Evolutionary conservation across 2,113 vertebrate species (phyloP).

Genomic region (Triplophysa rosa): DNA sequence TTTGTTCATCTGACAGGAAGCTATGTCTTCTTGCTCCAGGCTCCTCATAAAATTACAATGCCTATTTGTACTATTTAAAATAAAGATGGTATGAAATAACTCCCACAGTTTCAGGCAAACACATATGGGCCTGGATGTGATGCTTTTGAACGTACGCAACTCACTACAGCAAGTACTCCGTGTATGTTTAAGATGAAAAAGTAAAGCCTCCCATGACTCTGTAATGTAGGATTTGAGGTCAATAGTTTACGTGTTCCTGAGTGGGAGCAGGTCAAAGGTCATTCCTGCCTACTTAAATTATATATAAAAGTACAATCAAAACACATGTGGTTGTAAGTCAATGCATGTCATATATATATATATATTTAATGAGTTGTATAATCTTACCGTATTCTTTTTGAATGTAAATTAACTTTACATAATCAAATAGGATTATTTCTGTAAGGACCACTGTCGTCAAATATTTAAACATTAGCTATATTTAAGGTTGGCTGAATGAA

Average conservation of each 20-base stretch:
- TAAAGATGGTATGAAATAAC: slow-evolving; percentile 6
- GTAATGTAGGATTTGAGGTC: too few relatives aligned
- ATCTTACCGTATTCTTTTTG: too few relatives aligned
- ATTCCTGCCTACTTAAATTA: background rate
- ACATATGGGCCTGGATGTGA: background rate
- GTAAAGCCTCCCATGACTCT: background rate
- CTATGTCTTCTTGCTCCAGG: slow-evolving; percentile 11
- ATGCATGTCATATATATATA: background rate
- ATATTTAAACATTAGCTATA: too few relatives aligned
- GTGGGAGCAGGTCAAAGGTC: background rate
- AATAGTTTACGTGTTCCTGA: too few relatives aligned
- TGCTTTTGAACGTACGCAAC: background rate
- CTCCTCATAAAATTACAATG: slow-evolving; percentile 23
- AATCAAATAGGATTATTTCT: too few relatives aligned
- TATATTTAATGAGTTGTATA: too few relatives aligned
- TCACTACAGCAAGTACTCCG: background rate
- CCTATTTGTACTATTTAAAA: slow-evolving; percentile 9
- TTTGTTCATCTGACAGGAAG: slow-evolving; percentile 2
- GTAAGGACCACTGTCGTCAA: too few relatives aligned
- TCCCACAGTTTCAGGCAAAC: background rate
- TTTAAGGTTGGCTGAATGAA: too few relatives aligned
- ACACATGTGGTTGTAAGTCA: background rate
- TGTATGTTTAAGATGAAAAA: background rate
- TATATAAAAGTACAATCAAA: background rate
- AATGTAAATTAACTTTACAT: too few relatives aligned